Conservation (phyloP, 2,888 invertebrate species). For the Hedya salicella region DNA sequence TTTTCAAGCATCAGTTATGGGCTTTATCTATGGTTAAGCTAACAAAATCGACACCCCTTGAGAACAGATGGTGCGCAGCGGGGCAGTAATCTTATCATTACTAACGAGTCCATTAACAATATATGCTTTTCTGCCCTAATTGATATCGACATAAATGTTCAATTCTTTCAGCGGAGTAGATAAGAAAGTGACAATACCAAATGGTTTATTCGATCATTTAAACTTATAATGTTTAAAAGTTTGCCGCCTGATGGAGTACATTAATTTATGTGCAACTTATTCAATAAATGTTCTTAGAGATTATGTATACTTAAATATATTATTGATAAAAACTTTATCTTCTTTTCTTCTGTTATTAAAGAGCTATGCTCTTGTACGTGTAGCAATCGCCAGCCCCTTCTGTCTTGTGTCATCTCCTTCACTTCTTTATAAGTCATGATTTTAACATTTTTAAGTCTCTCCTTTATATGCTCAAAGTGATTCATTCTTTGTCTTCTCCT, state of each 20-base stretch:
- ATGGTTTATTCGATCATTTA: slow-evolving; percentile 18
- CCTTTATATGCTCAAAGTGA: too few relatives aligned
- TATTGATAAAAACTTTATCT: too few relatives aligned
- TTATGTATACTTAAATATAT: too few relatives aligned
- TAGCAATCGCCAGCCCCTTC: too few relatives aligned
- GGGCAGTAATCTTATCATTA: slow-evolving; percentile 60
- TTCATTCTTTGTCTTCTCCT: too few relatives aligned
- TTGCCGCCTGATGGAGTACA: slow-evolving; percentile 16
- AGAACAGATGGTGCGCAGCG: slow-evolving; percentile 58
- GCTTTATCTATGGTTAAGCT: slow-evolving; percentile 28
- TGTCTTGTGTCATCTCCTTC: too few relatives aligned
- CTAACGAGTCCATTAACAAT: slow-evolving; percentile 55
- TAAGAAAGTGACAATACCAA: slow-evolving; percentile 19
- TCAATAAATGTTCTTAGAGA: too few relatives aligned
- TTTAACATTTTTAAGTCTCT: too few relatives aligned
- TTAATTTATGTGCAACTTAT: too few relatives aligned
- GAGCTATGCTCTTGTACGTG: too few relatives aligned
- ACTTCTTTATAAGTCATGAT: too few relatives aligned
- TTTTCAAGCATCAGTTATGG: slow-evolving; percentile 4
- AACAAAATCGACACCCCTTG: slow-evolving; percentile 41
- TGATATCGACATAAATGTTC: slow-evolving; percentile 59
- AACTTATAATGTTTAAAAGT: slow-evolving; percentile 16
- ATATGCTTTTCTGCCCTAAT: slow-evolving; percentile 57
- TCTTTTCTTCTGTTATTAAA: too few relatives aligned
- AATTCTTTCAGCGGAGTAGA: slow-evolving; percentile 49